phyloP scores from a whole-genome alignment of 2,797 vertebrate species.

The Aplochiton taeniatus region DNA sequence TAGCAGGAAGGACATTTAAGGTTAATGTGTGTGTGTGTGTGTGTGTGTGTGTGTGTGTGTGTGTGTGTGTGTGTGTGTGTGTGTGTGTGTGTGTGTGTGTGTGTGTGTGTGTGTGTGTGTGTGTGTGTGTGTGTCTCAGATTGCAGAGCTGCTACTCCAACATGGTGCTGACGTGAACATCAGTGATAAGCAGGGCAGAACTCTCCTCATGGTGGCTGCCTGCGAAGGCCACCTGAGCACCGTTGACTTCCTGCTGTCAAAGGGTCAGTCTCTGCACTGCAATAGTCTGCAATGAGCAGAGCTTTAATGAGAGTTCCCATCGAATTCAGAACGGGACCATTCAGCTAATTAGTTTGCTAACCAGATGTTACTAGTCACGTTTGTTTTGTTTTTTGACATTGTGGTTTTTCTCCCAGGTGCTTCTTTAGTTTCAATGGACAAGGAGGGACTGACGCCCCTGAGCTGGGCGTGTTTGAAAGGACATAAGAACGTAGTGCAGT shows the following conservation, averaged over 20 bases:
- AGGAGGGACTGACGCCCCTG: slow-evolving; percentile 92
- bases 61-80: not conserved
- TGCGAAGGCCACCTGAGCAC: slow-evolving; percentile 96
- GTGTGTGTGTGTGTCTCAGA: slow-evolving; percentile 69
- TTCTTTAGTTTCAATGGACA: slow-evolving; percentile 88
- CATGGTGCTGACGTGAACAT: slow-evolving; percentile 89
- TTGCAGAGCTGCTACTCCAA: slow-evolving; percentile 87
- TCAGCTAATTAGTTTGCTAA: not conserved
- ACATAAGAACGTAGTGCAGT: slow-evolving; percentile 90
- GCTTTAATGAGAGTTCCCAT: not conserved
- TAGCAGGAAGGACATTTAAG: not conserved
- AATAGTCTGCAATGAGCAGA: not conserved
- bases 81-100: slow-evolving; percentile 2
- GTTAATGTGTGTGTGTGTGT: not conserved
- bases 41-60: not conserved
- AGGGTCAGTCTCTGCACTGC: slow-evolving; percentile 78
- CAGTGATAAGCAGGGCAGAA: slow-evolving; percentile 95
- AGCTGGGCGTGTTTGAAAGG: slow-evolving; percentile 99
- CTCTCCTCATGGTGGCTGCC: slow-evolving; percentile 95
- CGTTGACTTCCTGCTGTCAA: slow-evolving; percentile 90
- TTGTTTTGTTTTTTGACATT: not conserved
- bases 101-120: slow-evolving; percentile 11
- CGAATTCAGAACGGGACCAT: not conserved
- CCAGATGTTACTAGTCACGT: not conserved
- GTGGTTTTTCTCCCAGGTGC: slow-evolving; percentile 77